Conservation (phyloP, 2,797 vertebrate species). For the Ptychobarbus kaznakovi region DNA sequence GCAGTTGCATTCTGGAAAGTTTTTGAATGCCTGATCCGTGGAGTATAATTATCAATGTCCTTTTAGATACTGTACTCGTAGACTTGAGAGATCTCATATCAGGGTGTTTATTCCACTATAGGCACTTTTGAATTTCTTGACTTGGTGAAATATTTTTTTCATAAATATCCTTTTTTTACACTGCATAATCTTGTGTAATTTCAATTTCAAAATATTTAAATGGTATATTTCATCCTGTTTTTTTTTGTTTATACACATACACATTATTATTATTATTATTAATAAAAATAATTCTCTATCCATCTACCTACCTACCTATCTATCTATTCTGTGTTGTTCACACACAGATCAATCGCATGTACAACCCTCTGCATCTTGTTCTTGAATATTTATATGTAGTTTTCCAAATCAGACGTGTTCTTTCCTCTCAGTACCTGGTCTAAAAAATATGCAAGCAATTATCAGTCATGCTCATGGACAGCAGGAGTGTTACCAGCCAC, state of each 20-base stretch:
- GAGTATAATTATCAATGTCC: neutral
- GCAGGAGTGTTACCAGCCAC: constrained; percentile 10
- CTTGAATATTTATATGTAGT: neutral
- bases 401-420: constrained; percentile 10
- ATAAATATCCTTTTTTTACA: neutral
- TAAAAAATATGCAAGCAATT: constrained; percentile 1
- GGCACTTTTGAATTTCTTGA: neutral
- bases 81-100: neutral
- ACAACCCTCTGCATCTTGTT: neutral
- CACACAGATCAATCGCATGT: neutral
- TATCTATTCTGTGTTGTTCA: neutral
- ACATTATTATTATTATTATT: no score
- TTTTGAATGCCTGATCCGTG: neutral
- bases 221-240: neutral
- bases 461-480: neutral
- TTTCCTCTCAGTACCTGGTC: constrained; percentile 1
- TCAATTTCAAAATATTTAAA: neutral
- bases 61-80: neutral
- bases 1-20: constrained; percentile 7
- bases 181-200: neutral
- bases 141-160: no score
- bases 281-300: no score
- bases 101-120: neutral
- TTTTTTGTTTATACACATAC: no score
- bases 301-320: no score